phyloP scores from a whole-genome alignment of 2,797 vertebrate genomes.

The Coluber constrictor region DNA sequence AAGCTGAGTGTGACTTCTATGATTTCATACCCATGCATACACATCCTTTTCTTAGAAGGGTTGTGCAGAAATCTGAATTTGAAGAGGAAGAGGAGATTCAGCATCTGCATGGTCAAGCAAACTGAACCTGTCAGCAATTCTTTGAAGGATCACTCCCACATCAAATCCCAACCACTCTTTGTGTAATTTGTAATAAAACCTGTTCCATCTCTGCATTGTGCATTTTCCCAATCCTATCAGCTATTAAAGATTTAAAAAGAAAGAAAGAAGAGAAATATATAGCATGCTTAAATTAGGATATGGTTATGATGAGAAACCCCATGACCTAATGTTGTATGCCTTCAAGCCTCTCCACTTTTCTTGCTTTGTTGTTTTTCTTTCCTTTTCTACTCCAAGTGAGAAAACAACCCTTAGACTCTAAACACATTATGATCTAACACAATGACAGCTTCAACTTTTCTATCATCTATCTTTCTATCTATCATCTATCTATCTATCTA shows the following conservation, averaged over 20 bases:
- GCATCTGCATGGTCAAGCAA: background rate
- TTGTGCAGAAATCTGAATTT: background rate
- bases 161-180: background rate
- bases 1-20: background rate
- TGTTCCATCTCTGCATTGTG: background rate
- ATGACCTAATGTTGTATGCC: background rate
- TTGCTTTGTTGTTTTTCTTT: background rate
- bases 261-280: background rate
- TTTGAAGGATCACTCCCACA: background rate
- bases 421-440: background rate
- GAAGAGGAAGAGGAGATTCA: background rate
- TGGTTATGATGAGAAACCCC: background rate
- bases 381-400: background rate
- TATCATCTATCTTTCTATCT: background rate
- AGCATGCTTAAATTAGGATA: background rate
- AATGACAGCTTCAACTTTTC: background rate
- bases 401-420: background rate
- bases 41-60: background rate
- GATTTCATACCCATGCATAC: background rate
- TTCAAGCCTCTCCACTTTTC: background rate
- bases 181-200: background rate
- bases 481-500: background rate
- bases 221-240: background rate
- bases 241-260: background rate
- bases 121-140: background rate